Conservation (phyloP, 2,797 vertebrate genomes). For the Scyliorhinus canicula region DNA sequence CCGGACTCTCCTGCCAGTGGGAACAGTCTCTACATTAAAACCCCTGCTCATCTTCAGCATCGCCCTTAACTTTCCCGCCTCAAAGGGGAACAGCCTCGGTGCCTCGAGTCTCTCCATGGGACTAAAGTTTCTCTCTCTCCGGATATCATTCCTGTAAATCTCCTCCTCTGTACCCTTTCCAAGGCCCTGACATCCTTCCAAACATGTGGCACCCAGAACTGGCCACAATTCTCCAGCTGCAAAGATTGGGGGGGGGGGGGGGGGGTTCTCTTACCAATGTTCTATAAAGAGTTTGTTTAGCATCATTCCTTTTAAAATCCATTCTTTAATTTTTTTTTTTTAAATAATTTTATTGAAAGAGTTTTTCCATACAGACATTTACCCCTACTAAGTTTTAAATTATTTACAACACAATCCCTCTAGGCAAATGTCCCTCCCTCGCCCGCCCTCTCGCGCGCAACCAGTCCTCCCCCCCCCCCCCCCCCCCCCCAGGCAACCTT, state of each 20-base stretch:
- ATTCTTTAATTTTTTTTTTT: not conserved
- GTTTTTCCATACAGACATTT: too few relatives aligned
- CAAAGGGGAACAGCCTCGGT: not conserved
- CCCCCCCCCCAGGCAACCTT: too few relatives aligned
- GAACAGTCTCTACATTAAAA: not conserved
- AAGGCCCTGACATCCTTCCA: not conserved
- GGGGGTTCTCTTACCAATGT: not conserved
- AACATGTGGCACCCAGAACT: not conserved
- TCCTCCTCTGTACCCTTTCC: not conserved
- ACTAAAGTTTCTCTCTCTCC: not conserved
- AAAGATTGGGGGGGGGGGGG: too few relatives aligned
- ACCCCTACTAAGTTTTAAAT: too few relatives aligned
- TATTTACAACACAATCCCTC: too few relatives aligned
- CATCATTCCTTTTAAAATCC: not conserved
- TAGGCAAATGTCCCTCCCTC: too few relatives aligned
- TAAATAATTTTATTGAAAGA: too few relatives aligned
- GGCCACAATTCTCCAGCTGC: not conserved
- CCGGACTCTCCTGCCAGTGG: not conserved
- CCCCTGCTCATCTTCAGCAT: not conserved
- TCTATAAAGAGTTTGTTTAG: not conserved
- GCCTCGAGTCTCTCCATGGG: not conserved
- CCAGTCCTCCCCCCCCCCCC: too few relatives aligned
- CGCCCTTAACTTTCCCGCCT: not conserved
- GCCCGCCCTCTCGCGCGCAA: too few relatives aligned
- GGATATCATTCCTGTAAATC: too few relatives aligned